These are phyloP conservation scores for Lobophora halterata DNA, from an alignment of 2,888 invertebrate genomes.

Conservation along the genomic window DNA sequence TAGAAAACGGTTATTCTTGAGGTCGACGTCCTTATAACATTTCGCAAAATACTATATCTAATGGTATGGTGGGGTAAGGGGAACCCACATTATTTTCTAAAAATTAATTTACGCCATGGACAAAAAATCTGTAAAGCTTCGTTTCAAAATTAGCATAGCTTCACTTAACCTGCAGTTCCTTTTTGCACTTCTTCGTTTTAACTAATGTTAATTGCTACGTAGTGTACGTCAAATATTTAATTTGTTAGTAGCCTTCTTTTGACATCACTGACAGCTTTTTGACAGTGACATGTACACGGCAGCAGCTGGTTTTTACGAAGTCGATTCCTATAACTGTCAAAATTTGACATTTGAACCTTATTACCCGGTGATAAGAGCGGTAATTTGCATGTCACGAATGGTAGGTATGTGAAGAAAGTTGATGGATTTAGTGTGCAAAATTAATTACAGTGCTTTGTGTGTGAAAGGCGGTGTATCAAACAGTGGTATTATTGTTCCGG, in stretches of 20 bases:
- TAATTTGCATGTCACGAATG: not conserved
- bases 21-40: constrained; percentile 17
- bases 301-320: constrained; percentile 37
- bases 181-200: no score
- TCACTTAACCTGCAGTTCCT: no score
- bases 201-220: no score
- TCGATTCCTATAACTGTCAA: constrained; percentile 29
- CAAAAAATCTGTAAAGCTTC: no score
- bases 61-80: no score
- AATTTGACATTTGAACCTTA: constrained; percentile 25
- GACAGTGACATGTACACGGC: constrained; percentile 40
- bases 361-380: constrained; percentile 19
- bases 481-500: constrained; percentile 25
- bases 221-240: constrained; percentile 22
- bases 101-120: no score
- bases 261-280: constrained; percentile 35
- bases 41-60: no score
- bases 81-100: no score
- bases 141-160: no score
- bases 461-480: constrained; percentile 35
- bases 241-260: constrained; percentile 23
- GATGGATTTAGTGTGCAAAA: constrained; percentile 35
- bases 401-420: constrained; percentile 23
- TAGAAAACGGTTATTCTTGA: constrained; percentile 8
- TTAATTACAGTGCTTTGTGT: constrained; percentile 33